These are phyloP conservation scores for Heliothis virescens DNA, from an alignment of 1,140 invertebrate species.

Conservation along the genomic window DNA sequence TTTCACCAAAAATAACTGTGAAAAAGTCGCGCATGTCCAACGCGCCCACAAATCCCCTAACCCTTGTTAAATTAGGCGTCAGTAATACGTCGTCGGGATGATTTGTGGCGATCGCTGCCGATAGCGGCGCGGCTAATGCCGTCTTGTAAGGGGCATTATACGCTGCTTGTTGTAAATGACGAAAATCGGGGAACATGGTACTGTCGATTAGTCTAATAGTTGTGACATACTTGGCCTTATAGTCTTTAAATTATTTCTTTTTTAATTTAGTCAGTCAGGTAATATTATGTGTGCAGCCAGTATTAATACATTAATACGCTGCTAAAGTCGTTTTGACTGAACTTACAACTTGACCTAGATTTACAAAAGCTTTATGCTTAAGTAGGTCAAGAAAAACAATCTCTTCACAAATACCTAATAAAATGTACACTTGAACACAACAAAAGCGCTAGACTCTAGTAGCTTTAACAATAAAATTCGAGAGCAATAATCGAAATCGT, in stretches of 20 bases:
- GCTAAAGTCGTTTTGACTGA: too few relatives aligned
- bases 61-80: slow-evolving; percentile 58
- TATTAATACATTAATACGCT: too few relatives aligned
- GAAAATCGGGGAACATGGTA: slow-evolving; percentile 37
- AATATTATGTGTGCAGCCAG: too few relatives aligned
- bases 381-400: too few relatives aligned
- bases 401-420: neutral
- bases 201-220: neutral
- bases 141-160: slow-evolving; percentile 22
- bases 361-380: too few relatives aligned
- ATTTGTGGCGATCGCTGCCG: slow-evolving; percentile 59
- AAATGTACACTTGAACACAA: neutral
- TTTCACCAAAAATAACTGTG: too few relatives aligned
- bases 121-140: slow-evolving; percentile 56
- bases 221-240: neutral
- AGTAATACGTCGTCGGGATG: slow-evolving; percentile 57
- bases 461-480: neutral
- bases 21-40: slow-evolving; percentile 8
- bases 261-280: too few relatives aligned
- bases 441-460: neutral
- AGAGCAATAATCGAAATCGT: slow-evolving; percentile 15
- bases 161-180: slow-evolving; percentile 28
- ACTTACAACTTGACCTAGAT: too few relatives aligned
- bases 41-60: neutral
- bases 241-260: neutral